Evolutionary conservation across 2,113 vertebrate genomes (phyloP), one percentile per base, ranked within the genome.

Genomic region (Galeopterus variegatus): DNA sequence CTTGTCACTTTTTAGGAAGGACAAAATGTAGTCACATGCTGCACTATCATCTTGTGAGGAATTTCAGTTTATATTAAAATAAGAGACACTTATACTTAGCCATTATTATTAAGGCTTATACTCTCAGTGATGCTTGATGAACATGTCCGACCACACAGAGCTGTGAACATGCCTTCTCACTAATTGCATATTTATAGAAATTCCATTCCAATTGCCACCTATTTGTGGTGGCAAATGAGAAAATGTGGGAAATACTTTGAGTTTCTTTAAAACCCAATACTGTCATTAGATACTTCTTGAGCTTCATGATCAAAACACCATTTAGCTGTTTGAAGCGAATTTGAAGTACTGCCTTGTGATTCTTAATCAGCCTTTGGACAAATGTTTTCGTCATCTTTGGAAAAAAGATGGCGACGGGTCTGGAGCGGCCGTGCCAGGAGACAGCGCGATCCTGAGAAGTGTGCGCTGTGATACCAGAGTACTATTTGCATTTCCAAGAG

Each of bases 321-420:
- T n/a, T n/a, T n/a, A n/a, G n/a, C n/a, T n/a, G n/a, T n/a, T n/a
- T n/a, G n/a, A n/a, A n/a, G n/a, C n/a, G 81, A 98, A 97, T 89
- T 89, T 99, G 98, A 99, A 98, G 88, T 98, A 98, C 97, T 99
- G 98, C 96, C 98, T 99, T 93, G 88, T 99, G 97, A 98, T 99
- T 98, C 98, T 99, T 96, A 99, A 99, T 95, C 99, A 99, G 92
- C 98, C 99, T 96, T 97, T 99, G 95, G 93, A 98, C 93, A 96
- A 96, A 95, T 97, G 94, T 92, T 98, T 99, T 95, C 98, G 94
- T 80, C 98, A 97, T 96, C 98, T 99, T 70, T 99, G 99, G 99
- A 98, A 91, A 84, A 99, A 98, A 99, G 99, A 99, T 99, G n/a
- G n/a, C n/a, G n/a, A n/a, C n/a, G n/a, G n/a, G n/a, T n/a, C n/a